A percentile compares a stretch with the other conserved stretches of the same genome.
Conservation (phyloP, 2,113 vertebrate genomes). For the Prietella phreatophila region DNA sequence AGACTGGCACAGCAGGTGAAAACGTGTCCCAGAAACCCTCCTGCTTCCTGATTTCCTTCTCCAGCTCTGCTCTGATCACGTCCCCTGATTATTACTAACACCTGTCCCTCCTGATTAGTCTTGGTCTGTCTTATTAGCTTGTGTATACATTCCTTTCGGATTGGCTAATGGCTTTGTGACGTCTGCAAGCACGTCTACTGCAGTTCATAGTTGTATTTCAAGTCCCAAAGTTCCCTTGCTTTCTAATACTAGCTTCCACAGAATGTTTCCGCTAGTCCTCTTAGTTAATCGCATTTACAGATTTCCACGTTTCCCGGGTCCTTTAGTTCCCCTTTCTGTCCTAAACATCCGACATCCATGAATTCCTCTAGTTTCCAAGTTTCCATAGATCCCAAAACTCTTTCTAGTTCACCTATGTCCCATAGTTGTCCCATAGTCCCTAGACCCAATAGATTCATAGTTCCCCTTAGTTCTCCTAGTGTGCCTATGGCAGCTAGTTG, state of each 20-base stretch:
- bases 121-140: slow-evolving; percentile 17
- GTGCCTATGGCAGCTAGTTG: not conserved
- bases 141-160: slow-evolving; percentile 21
- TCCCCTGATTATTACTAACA: slow-evolving; percentile 6
- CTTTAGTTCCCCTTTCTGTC: not conserved
- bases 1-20: not conserved
- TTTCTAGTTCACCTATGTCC: not conserved
- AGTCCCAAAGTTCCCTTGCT: not conserved
- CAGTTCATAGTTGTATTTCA: slow-evolving; percentile 11
- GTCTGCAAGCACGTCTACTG: slow-evolving; percentile 7
- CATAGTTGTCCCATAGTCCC: not conserved
- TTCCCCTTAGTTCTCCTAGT: not conserved
- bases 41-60: not conserved
- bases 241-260: not conserved
- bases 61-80: not conserved
- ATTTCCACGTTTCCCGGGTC: no score
- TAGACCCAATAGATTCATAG: not conserved
- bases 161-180: not conserved
- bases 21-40: not conserved
- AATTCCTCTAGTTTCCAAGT: not conserved
- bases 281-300: not conserved
- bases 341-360: not conserved
- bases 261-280: not conserved
- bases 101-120: not conserved
- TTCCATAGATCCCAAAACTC: not conserved